Conservation (phyloP, 2,797 vertebrate species). For the Spinus pinus region DNA sequence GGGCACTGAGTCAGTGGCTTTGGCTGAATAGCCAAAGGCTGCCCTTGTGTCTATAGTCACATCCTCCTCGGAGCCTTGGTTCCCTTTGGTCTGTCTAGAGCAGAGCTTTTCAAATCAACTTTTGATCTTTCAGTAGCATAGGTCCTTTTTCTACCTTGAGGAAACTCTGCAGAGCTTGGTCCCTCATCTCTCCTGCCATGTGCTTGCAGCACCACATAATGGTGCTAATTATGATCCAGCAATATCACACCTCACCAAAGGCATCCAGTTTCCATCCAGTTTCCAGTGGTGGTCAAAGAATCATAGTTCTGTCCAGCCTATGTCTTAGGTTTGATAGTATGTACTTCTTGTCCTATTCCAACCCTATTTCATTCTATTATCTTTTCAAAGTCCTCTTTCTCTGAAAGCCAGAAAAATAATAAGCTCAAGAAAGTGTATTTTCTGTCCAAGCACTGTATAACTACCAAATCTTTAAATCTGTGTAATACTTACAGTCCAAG, state of each 20-base stretch:
- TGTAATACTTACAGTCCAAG: not conserved
- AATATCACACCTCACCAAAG: not conserved
- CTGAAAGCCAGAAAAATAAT: not conserved
- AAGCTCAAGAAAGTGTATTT: not conserved
- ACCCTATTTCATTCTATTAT: not conserved
- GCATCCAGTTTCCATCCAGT: not conserved
- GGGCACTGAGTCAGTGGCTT: not conserved
- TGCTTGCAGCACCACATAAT: fast-evolving
- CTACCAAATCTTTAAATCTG: not conserved
- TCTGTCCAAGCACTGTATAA: not conserved
- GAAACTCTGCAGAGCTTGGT: not conserved
- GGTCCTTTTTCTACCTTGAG: not conserved
- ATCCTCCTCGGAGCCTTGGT: fast-evolving
- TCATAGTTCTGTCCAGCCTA: not conserved
- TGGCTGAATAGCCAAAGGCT: not conserved
- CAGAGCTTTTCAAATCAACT: not conserved
- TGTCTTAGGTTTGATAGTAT: not conserved
- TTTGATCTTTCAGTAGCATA: not conserved
- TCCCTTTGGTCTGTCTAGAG: not conserved
- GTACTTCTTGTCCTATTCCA: not conserved
- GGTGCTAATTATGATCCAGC: not conserved
- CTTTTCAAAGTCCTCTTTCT: not conserved
- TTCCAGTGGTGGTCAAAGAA: not conserved
- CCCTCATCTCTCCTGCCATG: fast-evolving
- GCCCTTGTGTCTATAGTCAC: not conserved